These are phyloP conservation scores for Idaea straminata DNA, from an alignment of 2,888 invertebrate genomes.

Conservation along the genomic window DNA sequence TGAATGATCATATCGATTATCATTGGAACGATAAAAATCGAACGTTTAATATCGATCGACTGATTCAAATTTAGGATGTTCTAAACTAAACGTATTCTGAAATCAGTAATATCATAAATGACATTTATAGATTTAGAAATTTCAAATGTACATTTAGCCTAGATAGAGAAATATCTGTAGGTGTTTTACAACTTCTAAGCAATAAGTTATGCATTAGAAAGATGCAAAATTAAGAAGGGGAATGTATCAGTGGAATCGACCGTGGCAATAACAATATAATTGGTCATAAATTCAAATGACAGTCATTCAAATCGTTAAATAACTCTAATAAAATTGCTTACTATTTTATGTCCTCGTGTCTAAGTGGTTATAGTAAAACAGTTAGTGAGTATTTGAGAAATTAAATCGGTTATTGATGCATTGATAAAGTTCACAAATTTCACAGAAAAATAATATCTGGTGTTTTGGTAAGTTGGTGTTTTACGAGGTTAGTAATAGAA, in stretches of 20 bases:
- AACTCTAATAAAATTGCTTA: neutral
- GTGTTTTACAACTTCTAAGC: conserved; percentile 29
- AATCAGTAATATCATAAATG: conserved; percentile 35
- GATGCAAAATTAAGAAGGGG: neutral
- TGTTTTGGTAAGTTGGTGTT: too few species aligned
- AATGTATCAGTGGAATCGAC: neutral
- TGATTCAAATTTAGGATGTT: conserved; percentile 38
- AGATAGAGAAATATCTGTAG: conserved; percentile 28
- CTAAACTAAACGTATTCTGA: conserved; percentile 41
- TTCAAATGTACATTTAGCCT: conserved; percentile 31
- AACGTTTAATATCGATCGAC: conserved; percentile 43
- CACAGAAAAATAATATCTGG: neutral
- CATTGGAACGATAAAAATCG: conserved; percentile 49
- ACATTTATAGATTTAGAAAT: conserved; percentile 48
- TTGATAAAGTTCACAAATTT: neutral
- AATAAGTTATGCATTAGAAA: conserved; percentile 17
- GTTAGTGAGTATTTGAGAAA: neutral
- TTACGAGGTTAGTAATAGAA: too few species aligned
- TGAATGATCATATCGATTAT: conserved; percentile 63
- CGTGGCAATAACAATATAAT: neutral
- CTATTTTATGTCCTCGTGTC: neutral
- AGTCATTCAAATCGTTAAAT: neutral
- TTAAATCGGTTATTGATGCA: neutral
- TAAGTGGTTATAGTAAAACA: neutral
- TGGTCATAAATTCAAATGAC: neutral